Base-by-base conservation (phyloP, 2,797 vertebrate species). In the Serranus cabrilla region DNA sequence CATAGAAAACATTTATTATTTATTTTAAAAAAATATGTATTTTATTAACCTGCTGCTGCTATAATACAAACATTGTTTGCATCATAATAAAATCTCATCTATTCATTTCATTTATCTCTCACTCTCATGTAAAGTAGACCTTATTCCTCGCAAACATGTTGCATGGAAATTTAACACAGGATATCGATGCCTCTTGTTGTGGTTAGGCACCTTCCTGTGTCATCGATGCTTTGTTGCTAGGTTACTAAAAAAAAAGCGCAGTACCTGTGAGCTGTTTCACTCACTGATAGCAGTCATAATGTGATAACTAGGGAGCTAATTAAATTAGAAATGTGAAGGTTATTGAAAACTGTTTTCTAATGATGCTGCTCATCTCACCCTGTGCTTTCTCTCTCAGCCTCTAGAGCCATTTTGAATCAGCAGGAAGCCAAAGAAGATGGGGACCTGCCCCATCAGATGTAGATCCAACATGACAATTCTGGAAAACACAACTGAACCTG, bases 381-480 rank as follows among this genome's bases (percentile, higher is more conserved):
- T 52, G 1, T 37, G 4, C 20, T 39, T 11, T 71, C 11, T 68
- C 16, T 76, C 60, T 42, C 54, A 67, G 46, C 43, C 7, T 11
- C 14, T 50, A 49, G 5, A 58, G 23, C 4, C 18, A 21, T 49
- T 79, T 69, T 2, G 69, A 54, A 63, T 49, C 67, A 55, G 47
- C 11, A 16, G 39, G 70, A 72, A 71, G 17, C 34, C 60, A 61
- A 57, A 76, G 69, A 80, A 66, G 43, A 95, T 95, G 94, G 94
- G 94, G 34, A 92, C 27, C 66, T 93, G 92, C 65, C 89, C 87
- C 79, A 86, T 78, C 79, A 92, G 85, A 71, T 81, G 76, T 65
- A 59, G 13, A 11, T 82, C 87, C 34, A 86, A 78, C 47, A 2
- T 31, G 17, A 50, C 84, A 7, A 51, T 80, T 11, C 60, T 88